These are phyloP conservation scores for Apamea epomidion DNA, from an alignment of 2,888 invertebrate genomes.

Conservation along the genomic window DNA sequence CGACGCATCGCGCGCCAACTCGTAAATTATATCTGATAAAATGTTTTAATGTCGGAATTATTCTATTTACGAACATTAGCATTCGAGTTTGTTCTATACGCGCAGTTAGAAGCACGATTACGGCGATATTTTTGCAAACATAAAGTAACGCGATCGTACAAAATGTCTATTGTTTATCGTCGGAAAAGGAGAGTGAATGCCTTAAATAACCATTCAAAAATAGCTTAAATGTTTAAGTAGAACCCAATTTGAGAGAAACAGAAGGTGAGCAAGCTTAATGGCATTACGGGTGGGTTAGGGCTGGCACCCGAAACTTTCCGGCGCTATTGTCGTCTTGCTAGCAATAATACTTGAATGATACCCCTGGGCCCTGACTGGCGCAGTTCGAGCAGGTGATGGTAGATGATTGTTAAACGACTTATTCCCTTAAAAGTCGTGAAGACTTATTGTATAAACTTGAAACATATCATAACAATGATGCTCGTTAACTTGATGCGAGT, in stretches of 20 bases:
- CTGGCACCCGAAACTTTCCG: conserved; percentile 68
- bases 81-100: conserved; percentile 54
- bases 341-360: conserved; percentile 73
- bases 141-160: conserved; percentile 22
- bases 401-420: conserved; percentile 68
- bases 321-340: conserved; percentile 70
- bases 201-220: conserved; percentile 45
- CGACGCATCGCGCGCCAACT: conserved; percentile 63
- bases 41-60: conserved; percentile 68
- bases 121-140: conserved; percentile 44
- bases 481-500: conserved; percentile 2
- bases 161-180: conserved; percentile 47
- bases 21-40: conserved; percentile 74
- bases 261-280: conserved; percentile 67
- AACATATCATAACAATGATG: conserved; percentile 30
- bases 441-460: conserved; percentile 46
- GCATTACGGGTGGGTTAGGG: conserved; percentile 63
- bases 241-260: conserved; percentile 62
- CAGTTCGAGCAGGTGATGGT: conserved; percentile 72
- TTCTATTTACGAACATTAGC: conserved; percentile 67
- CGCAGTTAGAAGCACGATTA: conserved; percentile 48
- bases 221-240: conserved; percentile 61
- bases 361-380: conserved; percentile 63
- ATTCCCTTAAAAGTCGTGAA: conserved; percentile 73
- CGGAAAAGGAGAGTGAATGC: conserved; percentile 27